Percentiles rank a stretch among this genome's conserved stretches.
These are phyloP conservation scores for Bambusicola thoracicus DNA, from an alignment of 2,113 vertebrate species.

Conservation along the genomic window DNA sequence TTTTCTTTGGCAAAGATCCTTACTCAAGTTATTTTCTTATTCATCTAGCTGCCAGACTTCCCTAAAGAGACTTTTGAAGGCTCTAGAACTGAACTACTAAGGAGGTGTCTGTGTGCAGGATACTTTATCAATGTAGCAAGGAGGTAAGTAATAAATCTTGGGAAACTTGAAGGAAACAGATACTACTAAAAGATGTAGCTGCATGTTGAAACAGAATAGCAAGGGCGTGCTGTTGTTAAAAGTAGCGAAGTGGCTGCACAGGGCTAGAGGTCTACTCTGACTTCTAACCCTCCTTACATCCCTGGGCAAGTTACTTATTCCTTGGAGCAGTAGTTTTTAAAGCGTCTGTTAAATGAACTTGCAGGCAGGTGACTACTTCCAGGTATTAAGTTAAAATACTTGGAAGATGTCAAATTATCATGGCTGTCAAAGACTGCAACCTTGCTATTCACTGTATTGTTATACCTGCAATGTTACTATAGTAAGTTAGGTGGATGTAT, in stretches of 20 bases:
- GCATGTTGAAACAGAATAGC: not conserved
- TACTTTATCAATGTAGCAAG: slow-evolving; percentile 95
- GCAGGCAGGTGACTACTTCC: not conserved
- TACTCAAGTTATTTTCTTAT: not conserved
- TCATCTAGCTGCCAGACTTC: slow-evolving; percentile 85
- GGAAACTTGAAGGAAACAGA: not conserved
- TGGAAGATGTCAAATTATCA: not conserved
- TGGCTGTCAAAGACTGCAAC: not conserved
- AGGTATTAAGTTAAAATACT: not conserved
- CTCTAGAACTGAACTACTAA: slow-evolving; percentile 87
- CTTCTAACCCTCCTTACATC: not conserved
- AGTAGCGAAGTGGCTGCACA: not conserved
- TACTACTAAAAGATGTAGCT: not conserved
- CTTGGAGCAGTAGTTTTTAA: not conserved
- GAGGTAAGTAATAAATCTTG: slow-evolving; percentile 75
- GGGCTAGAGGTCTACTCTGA: not conserved
- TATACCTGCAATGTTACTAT: not conserved
- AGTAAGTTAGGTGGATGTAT: not conserved
- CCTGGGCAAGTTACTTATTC: not conserved
- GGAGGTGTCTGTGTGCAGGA: slow-evolving; percentile 90
- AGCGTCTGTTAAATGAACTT: not conserved
- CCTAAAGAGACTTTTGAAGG: slow-evolving; percentile 88
- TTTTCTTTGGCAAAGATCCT: not conserved
- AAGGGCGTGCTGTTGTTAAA: not conserved
- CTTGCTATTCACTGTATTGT: not conserved